Percentiles rank a stretch among this genome's conserved stretches.
These are phyloP conservation scores for Perdita meconis DNA, from an alignment of 2,888 invertebrate genomes.

Conservation along the genomic window DNA sequence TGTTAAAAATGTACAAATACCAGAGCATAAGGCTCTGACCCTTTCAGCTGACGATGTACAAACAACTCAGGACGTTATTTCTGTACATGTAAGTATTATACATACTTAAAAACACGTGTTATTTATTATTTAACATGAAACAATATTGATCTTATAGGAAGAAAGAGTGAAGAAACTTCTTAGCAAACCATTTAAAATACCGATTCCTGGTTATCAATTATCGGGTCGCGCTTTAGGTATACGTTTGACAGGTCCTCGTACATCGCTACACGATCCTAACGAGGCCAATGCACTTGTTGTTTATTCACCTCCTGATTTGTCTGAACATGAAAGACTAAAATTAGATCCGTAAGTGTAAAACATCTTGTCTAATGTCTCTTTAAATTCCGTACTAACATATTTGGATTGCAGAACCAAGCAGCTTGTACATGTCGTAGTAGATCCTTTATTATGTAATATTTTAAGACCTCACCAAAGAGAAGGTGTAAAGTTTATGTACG, in stretches of 20 bases:
- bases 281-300: conserved; percentile 96
- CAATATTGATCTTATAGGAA: conserved; percentile 86
- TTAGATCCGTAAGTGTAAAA: conserved; percentile 86
- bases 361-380: neutral
- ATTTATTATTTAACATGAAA: conserved; percentile 1
- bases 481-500: conserved; percentile 99
- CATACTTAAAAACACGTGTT: neutral
- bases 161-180: conserved; percentile 92
- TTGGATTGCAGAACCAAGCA: conserved; percentile 85
- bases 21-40: conserved; percentile 77
- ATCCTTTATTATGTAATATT: conserved; percentile 95
- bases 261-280: conserved; percentile 95
- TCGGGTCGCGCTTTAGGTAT: conserved; percentile 93
- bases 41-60: conserved; percentile 74
- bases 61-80: conserved; percentile 80
- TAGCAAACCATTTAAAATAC: conserved; percentile 95
- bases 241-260: conserved; percentile 86
- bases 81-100: conserved; percentile 86
- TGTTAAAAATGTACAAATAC: conserved; percentile 80
- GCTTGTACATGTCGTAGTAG: conserved; percentile 98
- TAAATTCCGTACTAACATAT: neutral
- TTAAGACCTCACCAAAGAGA: conserved; percentile 99
- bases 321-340: conserved; percentile 95
- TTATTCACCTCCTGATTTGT: conserved; percentile 92
- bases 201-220: conserved; percentile 94